These are phyloP conservation scores for Scomber scombrus DNA, from an alignment of 2,113 vertebrate genomes.

Conservation along the genomic window DNA sequence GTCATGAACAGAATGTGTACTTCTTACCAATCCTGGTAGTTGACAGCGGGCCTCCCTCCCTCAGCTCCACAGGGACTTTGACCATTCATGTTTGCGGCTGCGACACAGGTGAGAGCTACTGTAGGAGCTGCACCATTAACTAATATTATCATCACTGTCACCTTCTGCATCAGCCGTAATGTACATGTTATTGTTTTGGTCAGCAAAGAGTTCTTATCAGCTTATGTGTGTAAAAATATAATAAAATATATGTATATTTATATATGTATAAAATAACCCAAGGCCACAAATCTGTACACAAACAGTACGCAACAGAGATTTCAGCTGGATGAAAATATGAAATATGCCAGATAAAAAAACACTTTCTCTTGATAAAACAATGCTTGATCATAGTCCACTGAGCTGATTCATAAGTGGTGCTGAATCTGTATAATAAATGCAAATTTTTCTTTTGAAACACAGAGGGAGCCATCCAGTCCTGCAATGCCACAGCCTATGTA, in stretches of 20 bases:
- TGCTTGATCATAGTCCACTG: conserved; percentile 23
- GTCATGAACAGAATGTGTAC: conserved; percentile 96
- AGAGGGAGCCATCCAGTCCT: conserved; percentile 93
- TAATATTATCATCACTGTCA: conserved; percentile 69
- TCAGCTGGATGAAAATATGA: background rate
- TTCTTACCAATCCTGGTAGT: conserved; percentile 95
- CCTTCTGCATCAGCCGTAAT: conserved; percentile 46
- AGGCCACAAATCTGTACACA: conserved; percentile 19
- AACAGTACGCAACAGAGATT: background rate
- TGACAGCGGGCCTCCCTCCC: conserved; percentile 92
- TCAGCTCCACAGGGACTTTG: conserved; percentile 97
- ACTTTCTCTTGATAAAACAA: conserved; percentile 1
- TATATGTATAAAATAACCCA: conserved; percentile 21
- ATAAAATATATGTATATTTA: no score
- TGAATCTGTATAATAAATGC: conserved; percentile 10
- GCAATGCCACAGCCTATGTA: conserved; percentile 93
- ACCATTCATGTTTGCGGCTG: conserved; percentile 96
- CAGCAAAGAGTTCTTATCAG: conserved; percentile 47
- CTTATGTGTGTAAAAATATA: conserved; percentile 17
- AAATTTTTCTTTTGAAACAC: conserved; percentile 57
- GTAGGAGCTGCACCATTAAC: conserved; percentile 48
- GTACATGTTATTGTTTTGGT: conserved; percentile 38
- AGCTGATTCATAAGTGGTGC: background rate
- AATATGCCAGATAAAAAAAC: background rate
- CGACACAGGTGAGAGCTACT: conserved; percentile 82